Percentiles rank a stretch among this genome's conserved stretches.
phyloP scores from a whole-genome alignment of 2,113 vertebrate species.

The Chaetodon trifascialis region DNA sequence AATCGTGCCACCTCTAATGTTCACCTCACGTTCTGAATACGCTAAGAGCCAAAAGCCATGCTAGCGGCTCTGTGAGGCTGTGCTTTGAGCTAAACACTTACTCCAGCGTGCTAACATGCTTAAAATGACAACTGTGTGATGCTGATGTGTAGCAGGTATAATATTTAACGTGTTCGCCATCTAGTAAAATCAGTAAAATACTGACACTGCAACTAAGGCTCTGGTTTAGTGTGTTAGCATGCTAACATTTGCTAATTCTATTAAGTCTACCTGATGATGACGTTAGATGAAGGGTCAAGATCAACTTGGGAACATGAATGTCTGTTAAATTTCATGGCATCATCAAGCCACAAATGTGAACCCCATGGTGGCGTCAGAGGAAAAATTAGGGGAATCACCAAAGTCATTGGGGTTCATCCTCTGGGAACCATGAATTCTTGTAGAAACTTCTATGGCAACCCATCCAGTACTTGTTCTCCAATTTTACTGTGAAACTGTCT shows the following conservation, averaged over 20 bases:
- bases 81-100: too few relatives aligned
- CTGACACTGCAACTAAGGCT: too few relatives aligned
- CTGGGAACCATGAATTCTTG: not conserved
- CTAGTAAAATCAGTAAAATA: too few relatives aligned
- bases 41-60: too few relatives aligned
- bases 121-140: too few relatives aligned
- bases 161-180: too few relatives aligned
- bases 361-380: not conserved
- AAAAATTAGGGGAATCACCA: not conserved
- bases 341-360: not conserved
- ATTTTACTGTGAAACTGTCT: not conserved
- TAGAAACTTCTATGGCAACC: not conserved
- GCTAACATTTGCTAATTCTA: not conserved
- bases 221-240: not conserved
- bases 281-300: not conserved
- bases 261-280: not conserved
- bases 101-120: too few relatives aligned
- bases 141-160: too few relatives aligned
- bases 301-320: not conserved
- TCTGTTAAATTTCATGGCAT: not conserved
- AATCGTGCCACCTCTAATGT: too few relatives aligned
- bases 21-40: too few relatives aligned
- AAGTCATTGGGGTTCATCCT: not conserved
- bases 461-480: not conserved
- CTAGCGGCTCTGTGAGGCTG: too few relatives aligned